Evolutionary conservation across 1,140 invertebrate species (phyloP).

Genomic region (Rhyzopertha dominica): DNA sequence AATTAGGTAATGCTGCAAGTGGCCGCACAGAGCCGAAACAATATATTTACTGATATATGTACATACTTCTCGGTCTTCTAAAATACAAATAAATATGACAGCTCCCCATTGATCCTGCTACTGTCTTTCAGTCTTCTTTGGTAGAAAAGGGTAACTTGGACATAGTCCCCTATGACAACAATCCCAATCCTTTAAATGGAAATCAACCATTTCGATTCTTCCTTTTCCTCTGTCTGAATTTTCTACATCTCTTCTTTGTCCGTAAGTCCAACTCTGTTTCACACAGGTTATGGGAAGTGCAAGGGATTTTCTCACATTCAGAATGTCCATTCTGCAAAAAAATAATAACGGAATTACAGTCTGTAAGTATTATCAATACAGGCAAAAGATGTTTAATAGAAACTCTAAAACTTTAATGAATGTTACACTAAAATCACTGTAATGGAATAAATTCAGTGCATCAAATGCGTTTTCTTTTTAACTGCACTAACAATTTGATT

Average conservation of each 20-base stretch:
- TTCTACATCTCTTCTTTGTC: slow-evolving; percentile 5
- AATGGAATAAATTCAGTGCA: slow-evolving; percentile 4
- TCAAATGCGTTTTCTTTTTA: slow-evolving; percentile 8
- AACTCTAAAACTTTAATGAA: background rate
- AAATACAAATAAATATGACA: slow-evolving; percentile 39
- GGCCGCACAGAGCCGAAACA: slow-evolving; percentile 6
- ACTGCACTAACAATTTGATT: slow-evolving; percentile 1
- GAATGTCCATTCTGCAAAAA: slow-evolving; percentile 61
- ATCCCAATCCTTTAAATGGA: slow-evolving; percentile 15
- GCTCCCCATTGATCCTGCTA: slow-evolving; percentile 29
- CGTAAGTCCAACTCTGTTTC: slow-evolving; percentile 9
- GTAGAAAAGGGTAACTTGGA: slow-evolving; percentile 39
- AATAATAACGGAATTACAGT: slow-evolving; percentile 20
- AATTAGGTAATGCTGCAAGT: background rate
- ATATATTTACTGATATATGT: background rate
- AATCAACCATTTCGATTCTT: slow-evolving; percentile 4
- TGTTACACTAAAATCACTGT: background rate
- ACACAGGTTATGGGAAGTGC: slow-evolving; percentile 19
- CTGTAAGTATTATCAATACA: slow-evolving; percentile 17
- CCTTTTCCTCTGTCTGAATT: slow-evolving; percentile 4
- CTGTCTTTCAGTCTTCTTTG: slow-evolving; percentile 45
- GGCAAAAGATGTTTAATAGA: slow-evolving; percentile 8
- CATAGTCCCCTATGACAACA: slow-evolving; percentile 25
- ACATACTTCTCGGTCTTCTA: slow-evolving; percentile 1
- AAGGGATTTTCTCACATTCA: slow-evolving; percentile 23